A percentile compares a stretch with the other conserved stretches of the same genome.
These are phyloP conservation scores for Alaudala cheleensis DNA, from an alignment of 2,113 vertebrate species.

Conservation along the genomic window DNA sequence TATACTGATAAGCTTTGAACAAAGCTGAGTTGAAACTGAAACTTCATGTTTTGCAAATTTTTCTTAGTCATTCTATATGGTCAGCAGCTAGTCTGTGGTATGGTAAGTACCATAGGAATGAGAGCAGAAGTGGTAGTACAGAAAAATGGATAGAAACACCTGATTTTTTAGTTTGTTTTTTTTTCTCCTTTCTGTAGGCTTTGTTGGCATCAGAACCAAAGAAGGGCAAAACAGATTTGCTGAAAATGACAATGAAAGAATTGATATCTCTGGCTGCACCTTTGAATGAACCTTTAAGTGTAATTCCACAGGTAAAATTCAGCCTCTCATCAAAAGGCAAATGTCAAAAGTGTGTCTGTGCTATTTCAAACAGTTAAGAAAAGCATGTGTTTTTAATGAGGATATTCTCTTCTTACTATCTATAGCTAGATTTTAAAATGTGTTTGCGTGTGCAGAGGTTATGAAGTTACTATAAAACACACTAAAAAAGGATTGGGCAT, in stretches of 20 bases:
- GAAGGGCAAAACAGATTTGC: constrained; percentile 84
- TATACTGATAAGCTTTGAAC: neutral
- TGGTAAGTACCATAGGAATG: neutral
- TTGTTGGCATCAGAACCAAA: constrained; percentile 93
- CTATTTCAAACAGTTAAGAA: neutral
- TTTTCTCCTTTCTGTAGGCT: constrained; percentile 73
- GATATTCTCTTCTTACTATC: neutral
- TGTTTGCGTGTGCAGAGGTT: neutral
- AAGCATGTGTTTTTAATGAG: neutral
- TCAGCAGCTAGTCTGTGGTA: neutral
- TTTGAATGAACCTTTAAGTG: constrained; percentile 64
- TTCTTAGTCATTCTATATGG: neutral
- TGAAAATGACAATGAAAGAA: constrained; percentile 92
- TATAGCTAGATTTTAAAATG: neutral
- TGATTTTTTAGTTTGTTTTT: too few relatives aligned
- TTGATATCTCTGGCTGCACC: constrained; percentile 84
- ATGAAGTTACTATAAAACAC: neutral
- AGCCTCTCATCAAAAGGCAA: neutral
- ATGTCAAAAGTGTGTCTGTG: neutral
- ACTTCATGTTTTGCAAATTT: neutral
- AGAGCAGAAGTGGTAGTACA: neutral
- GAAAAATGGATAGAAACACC: neutral
- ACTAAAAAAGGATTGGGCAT: neutral
- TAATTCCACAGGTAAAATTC: constrained; percentile 87
- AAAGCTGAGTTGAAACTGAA: neutral